Conservation (phyloP, 2,888 invertebrate species). For the Calliopum simillimum region DNA sequence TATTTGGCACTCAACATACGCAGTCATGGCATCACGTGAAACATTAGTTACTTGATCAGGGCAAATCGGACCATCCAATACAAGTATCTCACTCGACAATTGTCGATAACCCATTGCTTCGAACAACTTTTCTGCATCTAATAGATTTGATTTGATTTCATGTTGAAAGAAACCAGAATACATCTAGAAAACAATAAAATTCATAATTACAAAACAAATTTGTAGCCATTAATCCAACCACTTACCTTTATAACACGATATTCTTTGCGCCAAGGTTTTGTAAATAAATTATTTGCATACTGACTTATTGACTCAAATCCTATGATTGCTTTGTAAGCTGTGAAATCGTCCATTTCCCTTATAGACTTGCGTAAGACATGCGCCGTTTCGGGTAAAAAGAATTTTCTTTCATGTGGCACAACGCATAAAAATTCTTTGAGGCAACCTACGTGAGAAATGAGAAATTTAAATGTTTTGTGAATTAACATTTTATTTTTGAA, state of each 20-base stretch:
- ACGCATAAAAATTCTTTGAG: conserved; percentile 82
- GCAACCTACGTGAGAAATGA: conserved; percentile 70
- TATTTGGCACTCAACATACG: conserved; percentile 89
- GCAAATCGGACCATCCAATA: conserved; percentile 81
- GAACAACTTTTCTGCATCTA: conserved; percentile 81
- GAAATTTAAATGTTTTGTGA: not conserved
- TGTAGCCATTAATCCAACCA: conserved; percentile 36
- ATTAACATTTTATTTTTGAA: not conserved
- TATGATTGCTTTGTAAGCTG: conserved; percentile 81
- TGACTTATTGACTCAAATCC: conserved; percentile 88
- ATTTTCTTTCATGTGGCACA: conserved; percentile 84
- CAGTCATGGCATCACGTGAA: conserved; percentile 86
- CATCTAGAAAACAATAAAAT: conserved; percentile 69
- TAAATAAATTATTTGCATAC: conserved; percentile 86
- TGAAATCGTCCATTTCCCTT: conserved; percentile 78
- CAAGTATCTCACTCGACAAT: conserved; percentile 69
- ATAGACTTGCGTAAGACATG: conserved; percentile 82
- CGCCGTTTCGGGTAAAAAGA: conserved; percentile 79
- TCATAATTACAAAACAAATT: not conserved
- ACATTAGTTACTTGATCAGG: conserved; percentile 84
- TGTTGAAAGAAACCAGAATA: conserved; percentile 91
- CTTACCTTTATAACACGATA: conserved; percentile 82
- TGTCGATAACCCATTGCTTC: conserved; percentile 86
- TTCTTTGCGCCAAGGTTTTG: conserved; percentile 91
- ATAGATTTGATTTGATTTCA: conserved; percentile 83